A percentile compares a stretch with the other conserved stretches of the same genome.
Conservation (phyloP, 1,140 invertebrate genomes). For the Piezodorus guildinii region DNA sequence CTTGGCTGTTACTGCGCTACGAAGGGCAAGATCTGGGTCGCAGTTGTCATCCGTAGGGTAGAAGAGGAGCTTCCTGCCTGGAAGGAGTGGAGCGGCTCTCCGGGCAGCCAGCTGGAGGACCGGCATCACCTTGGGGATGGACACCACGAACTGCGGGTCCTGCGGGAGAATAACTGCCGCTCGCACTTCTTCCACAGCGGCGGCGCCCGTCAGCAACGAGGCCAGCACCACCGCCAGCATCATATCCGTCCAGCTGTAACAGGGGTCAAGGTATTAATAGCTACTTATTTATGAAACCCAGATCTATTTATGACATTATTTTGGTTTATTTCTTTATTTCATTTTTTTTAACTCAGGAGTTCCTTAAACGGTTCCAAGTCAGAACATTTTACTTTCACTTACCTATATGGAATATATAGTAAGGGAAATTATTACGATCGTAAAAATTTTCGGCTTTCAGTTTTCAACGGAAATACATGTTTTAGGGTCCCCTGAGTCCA, state of each 20-base stretch:
- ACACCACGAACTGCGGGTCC: conserved; percentile 37
- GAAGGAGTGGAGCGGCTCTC: conserved; percentile 37
- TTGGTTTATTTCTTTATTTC: too few species aligned
- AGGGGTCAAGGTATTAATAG: background rate
- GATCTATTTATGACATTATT: too few species aligned
- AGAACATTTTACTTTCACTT: too few species aligned
- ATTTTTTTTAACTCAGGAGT: too few species aligned
- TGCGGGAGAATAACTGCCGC: conserved; percentile 44
- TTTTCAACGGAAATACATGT: too few species aligned
- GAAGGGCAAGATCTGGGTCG: conserved; percentile 50
- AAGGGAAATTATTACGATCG: too few species aligned
- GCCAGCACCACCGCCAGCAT: background rate
- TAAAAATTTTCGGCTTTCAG: too few species aligned
- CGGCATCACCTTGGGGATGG: conserved; percentile 39
- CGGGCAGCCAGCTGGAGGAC: conserved; percentile 45
- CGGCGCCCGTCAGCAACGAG: background rate
- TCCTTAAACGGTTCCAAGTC: too few species aligned
- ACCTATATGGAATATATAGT: too few species aligned
- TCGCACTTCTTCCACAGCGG: conserved; percentile 32
- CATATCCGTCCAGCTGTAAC: background rate
- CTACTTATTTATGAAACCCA: too few species aligned
- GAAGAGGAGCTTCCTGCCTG: conserved; percentile 43
- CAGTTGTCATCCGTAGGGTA: conserved; percentile 51
- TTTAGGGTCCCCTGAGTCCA: too few species aligned
- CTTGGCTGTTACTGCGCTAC: conserved; percentile 43